Percentiles rank a stretch among this genome's conserved stretches.
phyloP scores from a whole-genome alignment of 2,888 invertebrate species.

The Noctua janthina region DNA sequence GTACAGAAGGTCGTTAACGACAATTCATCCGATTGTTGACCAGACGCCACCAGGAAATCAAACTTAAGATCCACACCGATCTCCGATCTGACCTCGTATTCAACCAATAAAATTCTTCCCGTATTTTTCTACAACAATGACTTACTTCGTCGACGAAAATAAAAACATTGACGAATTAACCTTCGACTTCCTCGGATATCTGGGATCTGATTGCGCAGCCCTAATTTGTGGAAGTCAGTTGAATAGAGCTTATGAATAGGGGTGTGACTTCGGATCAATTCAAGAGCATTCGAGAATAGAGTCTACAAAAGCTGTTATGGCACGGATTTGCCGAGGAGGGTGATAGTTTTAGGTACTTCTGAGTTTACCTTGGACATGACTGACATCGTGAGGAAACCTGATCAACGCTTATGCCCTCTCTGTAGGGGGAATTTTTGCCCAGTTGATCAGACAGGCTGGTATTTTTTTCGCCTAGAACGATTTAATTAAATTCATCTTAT shows the following conservation, averaged over 20 bases:
- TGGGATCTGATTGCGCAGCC: constrained; percentile 9
- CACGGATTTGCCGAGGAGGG: background rate
- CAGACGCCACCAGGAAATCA: background rate
- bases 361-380: background rate
- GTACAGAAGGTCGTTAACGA: background rate
- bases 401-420: background rate
- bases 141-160: background rate
- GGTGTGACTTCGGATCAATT: constrained; percentile 7
- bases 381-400: background rate
- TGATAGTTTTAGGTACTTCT: background rate
- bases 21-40: background rate
- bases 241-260: constrained; percentile 31
- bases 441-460: no score
- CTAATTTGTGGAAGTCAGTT: constrained; percentile 19
- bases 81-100: background rate
- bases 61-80: background rate
- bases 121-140: background rate
- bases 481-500: no score
- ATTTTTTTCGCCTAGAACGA: no score
- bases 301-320: background rate
- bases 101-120: background rate
- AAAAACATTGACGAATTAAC: constrained; percentile 8
- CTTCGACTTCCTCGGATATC: background rate
- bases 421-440: no score
- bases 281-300: constrained; percentile 11